These are phyloP conservation scores for Trissolcus brochymenae DNA, from an alignment of 2,888 invertebrate genomes.

Conservation along the genomic window DNA sequence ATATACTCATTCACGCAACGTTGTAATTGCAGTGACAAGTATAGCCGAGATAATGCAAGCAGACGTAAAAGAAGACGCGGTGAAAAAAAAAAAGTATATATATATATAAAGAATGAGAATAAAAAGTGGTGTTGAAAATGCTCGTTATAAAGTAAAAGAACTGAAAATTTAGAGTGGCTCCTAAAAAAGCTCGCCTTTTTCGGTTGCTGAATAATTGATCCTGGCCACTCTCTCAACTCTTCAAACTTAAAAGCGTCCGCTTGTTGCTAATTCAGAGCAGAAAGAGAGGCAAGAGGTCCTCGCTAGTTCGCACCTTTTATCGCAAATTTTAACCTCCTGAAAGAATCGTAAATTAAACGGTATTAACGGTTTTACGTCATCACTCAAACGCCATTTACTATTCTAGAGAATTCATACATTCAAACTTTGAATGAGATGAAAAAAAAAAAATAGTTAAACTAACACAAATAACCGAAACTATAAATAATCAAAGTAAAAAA, in stretches of 20 bases:
- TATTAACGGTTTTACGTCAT: too few relatives aligned
- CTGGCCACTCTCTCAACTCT: conserved; percentile 45
- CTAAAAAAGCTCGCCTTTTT: conserved; percentile 52
- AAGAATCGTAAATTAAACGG: conserved; percentile 9
- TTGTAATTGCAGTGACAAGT: conserved; percentile 38
- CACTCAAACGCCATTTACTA: too few relatives aligned
- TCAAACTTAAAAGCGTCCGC: conserved; percentile 42
- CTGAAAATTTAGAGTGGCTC: conserved; percentile 43
- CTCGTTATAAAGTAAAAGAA: conserved; percentile 44
- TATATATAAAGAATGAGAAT: not conserved
- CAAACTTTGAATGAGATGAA: too few relatives aligned
- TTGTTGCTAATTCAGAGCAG: conserved; percentile 38
- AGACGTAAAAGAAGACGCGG: conserved; percentile 36
- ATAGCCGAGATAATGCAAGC: conserved; percentile 8
- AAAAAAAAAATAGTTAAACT: too few relatives aligned
- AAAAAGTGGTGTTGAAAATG: conserved; percentile 21
- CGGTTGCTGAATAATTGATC: conserved; percentile 56
- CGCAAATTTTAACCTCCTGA: conserved; percentile 1
- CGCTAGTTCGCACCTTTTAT: conserved; percentile 26
- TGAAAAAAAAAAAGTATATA: conserved; percentile 11
- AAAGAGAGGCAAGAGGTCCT: not conserved
- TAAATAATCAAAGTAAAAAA: conserved; percentile 61
- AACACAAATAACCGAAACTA: not conserved
- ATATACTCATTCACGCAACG: conserved; percentile 42
- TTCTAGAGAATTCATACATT: too few relatives aligned